phyloP scores from a whole-genome alignment of 2,113 vertebrate genomes.

The Mustelus asterias region DNA sequence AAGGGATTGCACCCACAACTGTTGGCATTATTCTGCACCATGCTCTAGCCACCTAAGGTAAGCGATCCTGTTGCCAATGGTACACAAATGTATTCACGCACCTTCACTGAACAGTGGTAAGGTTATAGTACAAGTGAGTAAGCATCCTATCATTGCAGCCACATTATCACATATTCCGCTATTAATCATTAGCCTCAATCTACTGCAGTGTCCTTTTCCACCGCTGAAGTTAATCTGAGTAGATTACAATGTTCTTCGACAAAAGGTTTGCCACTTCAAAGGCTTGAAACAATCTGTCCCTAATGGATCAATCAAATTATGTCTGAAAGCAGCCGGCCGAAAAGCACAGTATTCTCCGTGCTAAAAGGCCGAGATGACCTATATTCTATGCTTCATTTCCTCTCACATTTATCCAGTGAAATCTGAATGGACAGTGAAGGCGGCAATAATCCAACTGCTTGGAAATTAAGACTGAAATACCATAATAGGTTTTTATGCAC shows the following conservation, averaged over 20 bases:
- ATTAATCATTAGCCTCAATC: background rate
- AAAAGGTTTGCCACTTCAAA: background rate
- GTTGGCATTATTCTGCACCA: too few species aligned
- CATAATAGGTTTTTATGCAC: background rate
- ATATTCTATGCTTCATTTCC: background rate
- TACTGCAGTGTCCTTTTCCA: background rate
- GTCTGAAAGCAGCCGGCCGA: background rate
- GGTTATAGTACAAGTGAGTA: background rate
- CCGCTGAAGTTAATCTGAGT: background rate
- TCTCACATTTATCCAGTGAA: background rate
- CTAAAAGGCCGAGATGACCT: background rate
- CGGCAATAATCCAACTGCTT: background rate
- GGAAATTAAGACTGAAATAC: background rate
- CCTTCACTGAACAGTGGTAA: background rate
- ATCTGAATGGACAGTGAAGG: background rate
- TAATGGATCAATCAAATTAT: background rate
- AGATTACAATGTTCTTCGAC: background rate
- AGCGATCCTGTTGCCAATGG: too few species aligned
- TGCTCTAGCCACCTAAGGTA: too few species aligned
- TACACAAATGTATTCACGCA: background rate
- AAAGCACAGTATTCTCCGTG: background rate
- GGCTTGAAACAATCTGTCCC: background rate
- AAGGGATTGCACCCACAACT: too few species aligned
- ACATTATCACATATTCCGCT: background rate
- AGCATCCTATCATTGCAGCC: background rate